Percentiles rank a stretch among this genome's conserved stretches.
Evolutionary conservation across 2,113 vertebrate species (phyloP).

Genomic region (Thalassoma bifasciatum): DNA sequence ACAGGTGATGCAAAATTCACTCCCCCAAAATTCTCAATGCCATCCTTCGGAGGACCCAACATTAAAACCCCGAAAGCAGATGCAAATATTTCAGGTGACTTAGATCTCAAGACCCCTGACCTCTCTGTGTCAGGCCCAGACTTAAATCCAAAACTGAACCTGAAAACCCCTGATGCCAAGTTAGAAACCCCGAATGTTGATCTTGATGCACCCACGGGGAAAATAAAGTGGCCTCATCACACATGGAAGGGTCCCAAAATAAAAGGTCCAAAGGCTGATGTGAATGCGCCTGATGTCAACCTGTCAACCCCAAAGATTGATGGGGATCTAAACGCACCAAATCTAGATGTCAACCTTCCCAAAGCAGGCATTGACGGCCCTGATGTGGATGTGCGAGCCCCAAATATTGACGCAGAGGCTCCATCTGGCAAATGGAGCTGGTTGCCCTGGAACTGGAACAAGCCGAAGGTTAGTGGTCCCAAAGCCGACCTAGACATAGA

Average conservation of each 20-base stretch:
- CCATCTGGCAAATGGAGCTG: conserved; percentile 65
- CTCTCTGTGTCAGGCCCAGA: not conserved
- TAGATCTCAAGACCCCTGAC: conserved; percentile 1
- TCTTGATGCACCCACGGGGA: conserved; percentile 40
- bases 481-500: conserved; percentile 40
- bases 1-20: conserved; percentile 27
- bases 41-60: conserved; percentile 57
- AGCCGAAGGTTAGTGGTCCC: conserved; percentile 55
- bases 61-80: conserved; percentile 52
- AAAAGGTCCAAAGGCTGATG: conserved; percentile 48
- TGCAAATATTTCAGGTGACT: conserved; percentile 42
- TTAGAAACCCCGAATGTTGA: conserved; percentile 64
- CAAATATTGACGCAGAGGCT: conserved; percentile 57
- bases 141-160: conserved; percentile 20
- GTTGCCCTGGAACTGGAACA: conserved; percentile 68
- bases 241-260: conserved; percentile 64
- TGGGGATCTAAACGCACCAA: conserved; percentile 59
- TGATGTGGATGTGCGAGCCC: conserved; percentile 56
- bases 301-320: conserved; percentile 62
- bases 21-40: conserved; percentile 68
- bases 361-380: conserved; percentile 60
- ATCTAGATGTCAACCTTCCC: conserved; percentile 65
- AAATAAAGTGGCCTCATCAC: conserved; percentile 69
- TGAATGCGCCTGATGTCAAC: conserved; percentile 61
- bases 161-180: conserved; percentile 51